phyloP scores from a whole-genome alignment of 2,797 vertebrate genomes.

The Acrocephalus scirpaceus region DNA sequence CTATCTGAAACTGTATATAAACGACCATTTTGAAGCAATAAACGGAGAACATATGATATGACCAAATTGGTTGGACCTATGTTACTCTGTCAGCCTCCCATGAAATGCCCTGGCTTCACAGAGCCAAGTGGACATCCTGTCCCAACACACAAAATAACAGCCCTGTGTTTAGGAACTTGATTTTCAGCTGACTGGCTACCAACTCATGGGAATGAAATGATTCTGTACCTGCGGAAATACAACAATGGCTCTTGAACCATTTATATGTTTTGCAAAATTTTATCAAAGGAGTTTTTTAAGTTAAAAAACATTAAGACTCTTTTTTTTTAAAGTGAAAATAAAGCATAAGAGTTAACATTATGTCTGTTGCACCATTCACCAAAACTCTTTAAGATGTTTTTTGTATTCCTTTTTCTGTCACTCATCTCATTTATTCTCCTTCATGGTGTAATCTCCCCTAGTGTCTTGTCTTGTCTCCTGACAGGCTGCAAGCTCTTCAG shows the following conservation, averaged over 20 bases:
- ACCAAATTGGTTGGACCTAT: too few relatives aligned
- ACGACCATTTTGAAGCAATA: too few relatives aligned
- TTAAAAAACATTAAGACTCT: background rate
- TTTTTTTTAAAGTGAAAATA: background rate
- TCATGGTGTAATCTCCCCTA: constrained; percentile 33
- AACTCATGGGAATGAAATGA: background rate
- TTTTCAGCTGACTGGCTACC: background rate
- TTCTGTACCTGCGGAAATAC: background rate
- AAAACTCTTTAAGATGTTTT: background rate
- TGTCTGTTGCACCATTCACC: background rate
- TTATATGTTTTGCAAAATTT: background rate
- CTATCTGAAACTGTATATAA: too few relatives aligned
- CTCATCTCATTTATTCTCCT: constrained; percentile 58
- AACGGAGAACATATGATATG: too few relatives aligned
- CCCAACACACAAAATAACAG: background rate
- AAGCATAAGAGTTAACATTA: background rate
- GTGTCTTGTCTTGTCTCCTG: constrained; percentile 59
- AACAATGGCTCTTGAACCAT: background rate
- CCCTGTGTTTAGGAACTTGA: background rate
- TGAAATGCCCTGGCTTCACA: too few relatives aligned
- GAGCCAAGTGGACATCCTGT: constrained; percentile 44
- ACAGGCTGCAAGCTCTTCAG: constrained; percentile 62
- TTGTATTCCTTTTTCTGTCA: constrained; percentile 58
- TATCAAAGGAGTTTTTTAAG: background rate
- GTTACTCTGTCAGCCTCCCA: too few relatives aligned